A percentile compares a stretch with the other conserved stretches of the same genome.
Conservation (phyloP, 1,140 invertebrate genomes). For the Habropoda laboriosa region DNA sequence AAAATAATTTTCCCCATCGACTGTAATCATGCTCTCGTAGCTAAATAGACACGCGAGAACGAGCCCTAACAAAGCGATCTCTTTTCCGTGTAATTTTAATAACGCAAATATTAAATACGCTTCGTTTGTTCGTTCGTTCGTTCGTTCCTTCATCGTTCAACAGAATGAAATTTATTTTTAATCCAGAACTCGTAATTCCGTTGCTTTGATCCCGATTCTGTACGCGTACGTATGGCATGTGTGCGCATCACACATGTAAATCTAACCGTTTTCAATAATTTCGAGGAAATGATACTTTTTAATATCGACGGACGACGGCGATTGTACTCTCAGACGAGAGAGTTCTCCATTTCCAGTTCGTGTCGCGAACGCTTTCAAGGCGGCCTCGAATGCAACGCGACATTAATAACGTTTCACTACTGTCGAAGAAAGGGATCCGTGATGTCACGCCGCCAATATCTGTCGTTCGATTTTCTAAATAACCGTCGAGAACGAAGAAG, state of each 20-base stretch:
- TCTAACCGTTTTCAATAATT: constrained; percentile 7
- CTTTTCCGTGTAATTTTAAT: constrained; percentile 6
- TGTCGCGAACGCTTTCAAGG: neutral
- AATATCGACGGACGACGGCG: constrained; percentile 7
- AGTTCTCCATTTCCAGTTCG: neutral
- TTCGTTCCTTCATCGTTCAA: too few relatives aligned
- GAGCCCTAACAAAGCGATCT: neutral
- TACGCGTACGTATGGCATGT: too few relatives aligned
- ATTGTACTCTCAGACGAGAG: constrained; percentile 13
- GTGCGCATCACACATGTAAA: neutral
- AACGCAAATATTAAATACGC: constrained; percentile 22
- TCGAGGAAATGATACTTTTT: constrained; percentile 17
- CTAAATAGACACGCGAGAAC: neutral
- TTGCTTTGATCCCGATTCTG: neutral
- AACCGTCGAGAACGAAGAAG: neutral
- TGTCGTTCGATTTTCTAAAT: constrained; percentile 35
- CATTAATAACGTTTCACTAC: constrained; percentile 38
- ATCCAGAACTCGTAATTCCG: neutral
- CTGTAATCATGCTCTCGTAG: neutral
- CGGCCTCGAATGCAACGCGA: constrained; percentile 5
- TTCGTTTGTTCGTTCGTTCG: neutral
- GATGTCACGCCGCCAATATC: constrained; percentile 31
- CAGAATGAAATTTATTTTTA: constrained; percentile 14
- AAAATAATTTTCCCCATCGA: neutral
- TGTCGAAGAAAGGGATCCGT: constrained; percentile 13